A percentile compares a stretch with the other conserved stretches of the same genome.
These are phyloP conservation scores for Bugula neritina DNA, from an alignment of 2,888 invertebrate species.

Conservation along the genomic window DNA sequence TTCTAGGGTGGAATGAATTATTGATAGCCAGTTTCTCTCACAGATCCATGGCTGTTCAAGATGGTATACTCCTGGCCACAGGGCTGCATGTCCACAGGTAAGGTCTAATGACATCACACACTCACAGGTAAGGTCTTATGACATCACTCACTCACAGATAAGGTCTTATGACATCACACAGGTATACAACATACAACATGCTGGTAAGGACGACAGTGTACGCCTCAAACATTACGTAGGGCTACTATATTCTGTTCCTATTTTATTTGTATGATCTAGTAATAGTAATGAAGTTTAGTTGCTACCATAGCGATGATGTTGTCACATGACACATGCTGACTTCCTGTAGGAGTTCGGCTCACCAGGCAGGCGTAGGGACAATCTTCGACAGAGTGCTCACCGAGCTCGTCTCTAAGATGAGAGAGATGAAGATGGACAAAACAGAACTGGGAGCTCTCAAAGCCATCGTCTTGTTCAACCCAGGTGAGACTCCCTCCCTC, in stretches of 20 bases:
- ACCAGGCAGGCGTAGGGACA: conserved; percentile 76
- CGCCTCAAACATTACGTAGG: no score
- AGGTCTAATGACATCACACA: neutral
- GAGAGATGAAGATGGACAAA: conserved; percentile 84
- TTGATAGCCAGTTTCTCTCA: conserved; percentile 89
- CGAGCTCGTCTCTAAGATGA: conserved; percentile 90
- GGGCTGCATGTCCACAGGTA: conserved; percentile 69
- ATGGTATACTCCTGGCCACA: conserved; percentile 67
- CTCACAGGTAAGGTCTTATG: neutral
- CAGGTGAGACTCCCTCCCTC: conserved; percentile 60
- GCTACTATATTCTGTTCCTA: no score
- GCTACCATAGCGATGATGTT: no score
- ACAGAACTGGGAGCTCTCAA: conserved; percentile 89
- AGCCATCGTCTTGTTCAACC: conserved; percentile 91
- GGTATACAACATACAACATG: no score
- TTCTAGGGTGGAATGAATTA: conserved; percentile 84
- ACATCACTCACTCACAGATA: no score
- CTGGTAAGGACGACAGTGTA: no score
- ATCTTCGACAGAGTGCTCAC: conserved; percentile 65
- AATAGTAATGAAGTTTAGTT: no score
- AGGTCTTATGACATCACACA: no score
- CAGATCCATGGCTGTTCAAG: conserved; percentile 74
- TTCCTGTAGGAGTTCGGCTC: conserved; percentile 61
- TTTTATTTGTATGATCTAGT: no score
- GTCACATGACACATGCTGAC: no score